These are phyloP conservation scores for Lucifuga dentata DNA, from an alignment of 2,113 vertebrate genomes.

Conservation along the genomic window DNA sequence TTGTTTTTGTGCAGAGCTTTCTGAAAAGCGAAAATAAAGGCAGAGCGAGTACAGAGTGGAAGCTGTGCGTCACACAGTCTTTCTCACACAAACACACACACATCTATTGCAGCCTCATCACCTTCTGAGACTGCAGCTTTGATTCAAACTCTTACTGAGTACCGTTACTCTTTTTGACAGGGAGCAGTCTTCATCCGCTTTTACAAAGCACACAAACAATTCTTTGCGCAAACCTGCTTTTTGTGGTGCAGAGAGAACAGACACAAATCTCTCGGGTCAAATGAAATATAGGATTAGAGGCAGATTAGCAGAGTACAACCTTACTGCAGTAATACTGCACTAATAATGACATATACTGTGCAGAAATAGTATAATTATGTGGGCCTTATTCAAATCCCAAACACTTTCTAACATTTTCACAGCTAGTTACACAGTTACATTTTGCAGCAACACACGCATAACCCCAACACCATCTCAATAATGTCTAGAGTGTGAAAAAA, in stretches of 20 bases:
- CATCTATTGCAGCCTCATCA: slow-evolving; percentile 36
- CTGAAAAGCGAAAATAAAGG: slow-evolving; percentile 3
- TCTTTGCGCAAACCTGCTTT: slow-evolving; percentile 11
- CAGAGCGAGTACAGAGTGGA: slow-evolving; percentile 11
- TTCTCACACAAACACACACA: slow-evolving; percentile 15
- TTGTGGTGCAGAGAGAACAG: slow-evolving; percentile 29
- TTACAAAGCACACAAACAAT: slow-evolving; percentile 30
- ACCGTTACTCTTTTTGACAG: slow-evolving; percentile 24
- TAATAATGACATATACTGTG: neutral
- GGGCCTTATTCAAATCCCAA: slow-evolving; percentile 28
- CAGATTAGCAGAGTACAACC: neutral
- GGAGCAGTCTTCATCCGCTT: slow-evolving; percentile 5
- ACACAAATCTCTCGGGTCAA: slow-evolving; percentile 39
- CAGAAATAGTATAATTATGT: neutral
- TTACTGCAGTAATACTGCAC: slow-evolving; percentile 3
- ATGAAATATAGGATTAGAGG: slow-evolving; percentile 11
- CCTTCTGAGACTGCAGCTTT: slow-evolving; percentile 15
- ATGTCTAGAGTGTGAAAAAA: too few species aligned
- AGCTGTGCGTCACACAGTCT: slow-evolving; percentile 49
- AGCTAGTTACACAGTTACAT: slow-evolving; percentile 15
- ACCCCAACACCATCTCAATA: too few species aligned
- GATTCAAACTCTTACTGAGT: slow-evolving; percentile 28
- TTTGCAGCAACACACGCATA: neutral
- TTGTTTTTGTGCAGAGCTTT: slow-evolving; percentile 31
- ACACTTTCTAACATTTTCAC: slow-evolving; percentile 18